Conservation (phyloP, 2,797 vertebrate genomes). For the Threskiornis aethiopicus region DNA sequence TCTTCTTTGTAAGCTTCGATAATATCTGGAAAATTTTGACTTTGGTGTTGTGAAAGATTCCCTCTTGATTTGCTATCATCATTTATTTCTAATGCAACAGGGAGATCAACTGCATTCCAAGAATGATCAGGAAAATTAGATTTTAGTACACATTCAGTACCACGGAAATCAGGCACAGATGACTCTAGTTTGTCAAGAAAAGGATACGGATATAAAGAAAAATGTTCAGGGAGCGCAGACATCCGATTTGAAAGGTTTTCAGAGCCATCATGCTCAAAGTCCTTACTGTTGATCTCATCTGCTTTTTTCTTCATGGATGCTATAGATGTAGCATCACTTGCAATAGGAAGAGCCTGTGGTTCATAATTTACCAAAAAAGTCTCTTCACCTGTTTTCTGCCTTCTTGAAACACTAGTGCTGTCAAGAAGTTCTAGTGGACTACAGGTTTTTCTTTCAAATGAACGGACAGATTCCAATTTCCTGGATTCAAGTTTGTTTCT, state of each 20-base stretch:
- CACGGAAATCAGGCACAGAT: neutral
- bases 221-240: neutral
- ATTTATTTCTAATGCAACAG: constrained; percentile 9
- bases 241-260: constrained; percentile 15
- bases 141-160: constrained; percentile 8
- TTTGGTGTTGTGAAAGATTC: neutral
- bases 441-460: constrained; percentile 44
- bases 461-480: neutral
- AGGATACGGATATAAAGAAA: neutral
- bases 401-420: neutral
- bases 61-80: neutral
- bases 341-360: neutral
- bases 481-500: constrained; percentile 58
- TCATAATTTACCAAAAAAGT: neutral
- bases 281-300: neutral
- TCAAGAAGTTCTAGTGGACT: constrained; percentile 57
- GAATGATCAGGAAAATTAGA: neutral
- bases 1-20: constrained; percentile 88
- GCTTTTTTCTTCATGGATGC: neutral
- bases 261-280: neutral
- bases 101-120: neutral
- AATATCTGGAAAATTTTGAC: constrained; percentile 71
- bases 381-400: constrained; percentile 23
- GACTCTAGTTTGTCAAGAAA: neutral
- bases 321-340: neutral